Conservation (phyloP, 2,888 invertebrate species). For the Diarsia mendica region DNA sequence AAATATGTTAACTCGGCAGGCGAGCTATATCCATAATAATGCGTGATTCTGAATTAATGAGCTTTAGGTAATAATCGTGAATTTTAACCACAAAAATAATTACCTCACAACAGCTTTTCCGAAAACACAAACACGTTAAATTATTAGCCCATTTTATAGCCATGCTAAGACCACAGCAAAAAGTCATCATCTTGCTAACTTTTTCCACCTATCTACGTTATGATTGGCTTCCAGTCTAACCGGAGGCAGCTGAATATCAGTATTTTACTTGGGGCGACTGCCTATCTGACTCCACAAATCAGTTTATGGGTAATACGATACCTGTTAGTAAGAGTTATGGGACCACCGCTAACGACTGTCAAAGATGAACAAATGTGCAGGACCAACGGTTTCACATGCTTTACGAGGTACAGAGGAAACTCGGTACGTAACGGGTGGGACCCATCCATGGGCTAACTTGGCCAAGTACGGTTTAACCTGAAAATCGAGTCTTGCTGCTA, state of each 20-base stretch:
- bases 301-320: neutral
- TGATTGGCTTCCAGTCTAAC: neutral
- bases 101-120: neutral
- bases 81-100: constrained; percentile 3
- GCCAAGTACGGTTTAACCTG: too few species aligned
- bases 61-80: constrained; percentile 10
- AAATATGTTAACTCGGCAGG: constrained; percentile 12
- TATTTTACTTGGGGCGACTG: neutral
- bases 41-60: constrained; percentile 42
- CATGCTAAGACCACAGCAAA: neutral
- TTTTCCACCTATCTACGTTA: neutral
- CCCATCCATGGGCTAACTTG: too few species aligned
- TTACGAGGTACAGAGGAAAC: too few species aligned
- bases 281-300: neutral
- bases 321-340: neutral
- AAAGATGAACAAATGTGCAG: neutral
- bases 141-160: neutral
- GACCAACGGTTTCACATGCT: too few species aligned
- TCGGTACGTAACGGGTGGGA: too few species aligned
- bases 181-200: neutral
- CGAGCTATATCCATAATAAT: neutral
- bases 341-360: neutral
- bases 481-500: too few species aligned
- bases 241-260: neutral
- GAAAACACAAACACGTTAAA: neutral